These are phyloP conservation scores for Cryptotermes secundus DNA, from an alignment of 1,140 invertebrate genomes.

Conservation along the genomic window DNA sequence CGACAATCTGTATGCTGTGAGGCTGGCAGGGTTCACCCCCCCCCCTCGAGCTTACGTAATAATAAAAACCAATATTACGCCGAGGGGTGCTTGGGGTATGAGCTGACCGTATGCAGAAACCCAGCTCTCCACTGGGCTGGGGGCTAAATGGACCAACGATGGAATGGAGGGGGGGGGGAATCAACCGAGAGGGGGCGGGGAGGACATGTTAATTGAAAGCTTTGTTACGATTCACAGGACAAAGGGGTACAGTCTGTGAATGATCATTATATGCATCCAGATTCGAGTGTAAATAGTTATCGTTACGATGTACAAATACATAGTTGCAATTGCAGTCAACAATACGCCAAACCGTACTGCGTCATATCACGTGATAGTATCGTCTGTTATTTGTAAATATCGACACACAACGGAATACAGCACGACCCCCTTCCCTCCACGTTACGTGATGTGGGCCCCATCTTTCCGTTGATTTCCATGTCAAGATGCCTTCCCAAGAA, in stretches of 20 bases:
- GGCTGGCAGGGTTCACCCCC: background rate
- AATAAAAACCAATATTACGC: conserved; percentile 18
- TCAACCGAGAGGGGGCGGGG: too few species aligned
- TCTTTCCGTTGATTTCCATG: too few species aligned
- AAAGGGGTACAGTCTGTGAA: background rate
- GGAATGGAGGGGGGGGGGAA: background rate
- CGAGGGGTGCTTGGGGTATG: conserved; percentile 11
- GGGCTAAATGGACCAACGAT: background rate
- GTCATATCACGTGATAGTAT: too few species aligned
- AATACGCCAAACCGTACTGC: too few species aligned
- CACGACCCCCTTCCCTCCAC: too few species aligned
- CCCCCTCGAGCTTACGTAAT: conserved; percentile 14
- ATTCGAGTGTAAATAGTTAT: background rate
- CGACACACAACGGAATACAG: too few species aligned
- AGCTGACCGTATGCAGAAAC: background rate
- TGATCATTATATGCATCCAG: background rate
- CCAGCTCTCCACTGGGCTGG: background rate
- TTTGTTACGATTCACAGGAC: conserved; percentile 28
- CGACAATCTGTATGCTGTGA: background rate
- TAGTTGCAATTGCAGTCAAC: too few species aligned
- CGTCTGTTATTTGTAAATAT: too few species aligned
- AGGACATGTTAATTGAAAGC: conserved; percentile 29
- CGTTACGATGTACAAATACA: background rate
- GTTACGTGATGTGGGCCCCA: too few species aligned
- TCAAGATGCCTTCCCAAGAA: too few species aligned